A percentile compares a stretch with the other conserved stretches of the same genome.
Evolutionary conservation across 1,140 invertebrate species (phyloP).

Genomic region (Mamestra configurata): DNA sequence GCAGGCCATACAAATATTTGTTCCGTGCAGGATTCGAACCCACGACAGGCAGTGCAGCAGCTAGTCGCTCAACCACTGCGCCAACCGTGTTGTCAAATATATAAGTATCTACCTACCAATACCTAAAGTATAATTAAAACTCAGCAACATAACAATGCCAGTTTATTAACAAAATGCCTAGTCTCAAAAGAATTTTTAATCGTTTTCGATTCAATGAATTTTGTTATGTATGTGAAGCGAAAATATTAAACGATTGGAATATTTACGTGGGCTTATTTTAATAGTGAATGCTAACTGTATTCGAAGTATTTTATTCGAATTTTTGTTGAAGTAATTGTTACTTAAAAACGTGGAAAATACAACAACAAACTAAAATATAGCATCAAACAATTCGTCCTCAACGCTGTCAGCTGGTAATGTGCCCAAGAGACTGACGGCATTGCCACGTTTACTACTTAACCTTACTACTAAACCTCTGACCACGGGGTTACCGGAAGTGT

Average conservation of each 20-base stretch:
- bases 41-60: too few relatives aligned
- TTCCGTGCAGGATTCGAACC: too few relatives aligned
- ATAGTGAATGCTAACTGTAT: background rate
- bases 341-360: background rate
- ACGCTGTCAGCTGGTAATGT: too few relatives aligned
- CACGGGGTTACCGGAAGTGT: too few relatives aligned
- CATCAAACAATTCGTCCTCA: too few relatives aligned
- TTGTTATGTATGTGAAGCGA: background rate
- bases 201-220: background rate
- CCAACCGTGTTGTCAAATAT: too few relatives aligned
- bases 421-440: too few relatives aligned
- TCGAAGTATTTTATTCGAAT: background rate
- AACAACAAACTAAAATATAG: too few relatives aligned
- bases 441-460: too few relatives aligned
- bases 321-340: background rate
- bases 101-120: background rate
- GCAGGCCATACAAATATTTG: too few relatives aligned
- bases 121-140: background rate
- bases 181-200: conserved; percentile 2
- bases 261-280: background rate
- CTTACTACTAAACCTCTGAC: too few relatives aligned
- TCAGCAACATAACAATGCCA: background rate
- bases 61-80: too few relatives aligned
- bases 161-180: conserved; percentile 7
- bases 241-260: background rate